Percentiles rank a stretch among this genome's conserved stretches.
phyloP scores from a whole-genome alignment of 1,140 invertebrate genomes.

The Holotrichia oblita region DNA sequence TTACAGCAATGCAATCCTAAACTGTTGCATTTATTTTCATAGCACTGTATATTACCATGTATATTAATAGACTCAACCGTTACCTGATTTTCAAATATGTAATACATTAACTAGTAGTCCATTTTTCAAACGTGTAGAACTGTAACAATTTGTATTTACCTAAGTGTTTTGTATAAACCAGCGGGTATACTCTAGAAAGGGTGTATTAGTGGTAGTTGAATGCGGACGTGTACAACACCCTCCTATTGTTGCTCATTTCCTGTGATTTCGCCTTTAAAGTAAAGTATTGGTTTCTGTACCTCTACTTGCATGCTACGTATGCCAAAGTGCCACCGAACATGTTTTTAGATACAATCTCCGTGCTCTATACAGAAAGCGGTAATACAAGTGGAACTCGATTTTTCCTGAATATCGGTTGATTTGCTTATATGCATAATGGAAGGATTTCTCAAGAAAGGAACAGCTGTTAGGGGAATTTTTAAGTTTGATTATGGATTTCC shows the following conservation, averaged over 20 bases:
- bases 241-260: slow-evolving; percentile 33
- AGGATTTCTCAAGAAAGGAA: background rate
- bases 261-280: slow-evolving; percentile 31
- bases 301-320: background rate
- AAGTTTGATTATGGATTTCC: slow-evolving; percentile 26
- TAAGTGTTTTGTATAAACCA: background rate
- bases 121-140: background rate
- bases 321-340: slow-evolving; percentile 1
- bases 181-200: background rate
- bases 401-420: slow-evolving; percentile 29
- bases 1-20: no score
- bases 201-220: slow-evolving; percentile 16
- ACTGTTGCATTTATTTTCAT: no score
- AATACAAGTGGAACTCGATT: slow-evolving; percentile 30
- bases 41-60: no score
- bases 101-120: background rate
- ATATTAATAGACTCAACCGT: background rate
- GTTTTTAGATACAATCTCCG: slow-evolving; percentile 19
- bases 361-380: background rate
- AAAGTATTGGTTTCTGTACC: slow-evolving; percentile 33
- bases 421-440: background rate
- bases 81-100: background rate
- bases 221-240: slow-evolving; percentile 2
- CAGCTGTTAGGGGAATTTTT: slow-evolving; percentile 27
- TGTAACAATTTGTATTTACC: background rate